phyloP scores from a whole-genome alignment of 2,797 vertebrate genomes.

The Anabacerthia variegaticeps region DNA sequence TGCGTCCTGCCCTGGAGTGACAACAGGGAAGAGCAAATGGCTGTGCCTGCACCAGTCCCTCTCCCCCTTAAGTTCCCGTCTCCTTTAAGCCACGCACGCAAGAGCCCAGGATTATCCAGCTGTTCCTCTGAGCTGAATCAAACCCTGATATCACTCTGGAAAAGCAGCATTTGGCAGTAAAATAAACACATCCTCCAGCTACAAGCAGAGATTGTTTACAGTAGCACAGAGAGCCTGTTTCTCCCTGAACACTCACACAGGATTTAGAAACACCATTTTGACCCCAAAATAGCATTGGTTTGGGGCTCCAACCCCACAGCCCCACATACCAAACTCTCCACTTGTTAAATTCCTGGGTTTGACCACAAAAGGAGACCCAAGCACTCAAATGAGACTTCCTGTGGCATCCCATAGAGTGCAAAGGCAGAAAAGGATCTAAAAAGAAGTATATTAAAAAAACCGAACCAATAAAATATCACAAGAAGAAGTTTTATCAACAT shows the following conservation, averaged over 20 bases:
- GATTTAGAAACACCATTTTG: neutral
- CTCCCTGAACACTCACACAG: neutral
- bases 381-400: neutral
- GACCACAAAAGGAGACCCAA: neutral
- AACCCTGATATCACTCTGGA: neutral
- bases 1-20: no score
- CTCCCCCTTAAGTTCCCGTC: neutral
- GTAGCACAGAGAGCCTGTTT: neutral
- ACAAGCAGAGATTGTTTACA: neutral
- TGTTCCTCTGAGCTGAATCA: neutral
- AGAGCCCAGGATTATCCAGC: neutral
- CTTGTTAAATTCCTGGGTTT: neutral
- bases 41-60: no score
- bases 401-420: accelerated
- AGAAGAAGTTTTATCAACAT: neutral
- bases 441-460: neutral
- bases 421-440: neutral
- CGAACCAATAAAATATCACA: neutral
- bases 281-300: neutral
- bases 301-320: neutral
- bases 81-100: accelerated
- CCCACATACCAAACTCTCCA: accelerated
- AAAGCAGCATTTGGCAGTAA: neutral
- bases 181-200: neutral
- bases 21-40: neutral